These are phyloP conservation scores for Sinella curviseta DNA, from an alignment of 1,140 invertebrate species.

Conservation along the genomic window DNA sequence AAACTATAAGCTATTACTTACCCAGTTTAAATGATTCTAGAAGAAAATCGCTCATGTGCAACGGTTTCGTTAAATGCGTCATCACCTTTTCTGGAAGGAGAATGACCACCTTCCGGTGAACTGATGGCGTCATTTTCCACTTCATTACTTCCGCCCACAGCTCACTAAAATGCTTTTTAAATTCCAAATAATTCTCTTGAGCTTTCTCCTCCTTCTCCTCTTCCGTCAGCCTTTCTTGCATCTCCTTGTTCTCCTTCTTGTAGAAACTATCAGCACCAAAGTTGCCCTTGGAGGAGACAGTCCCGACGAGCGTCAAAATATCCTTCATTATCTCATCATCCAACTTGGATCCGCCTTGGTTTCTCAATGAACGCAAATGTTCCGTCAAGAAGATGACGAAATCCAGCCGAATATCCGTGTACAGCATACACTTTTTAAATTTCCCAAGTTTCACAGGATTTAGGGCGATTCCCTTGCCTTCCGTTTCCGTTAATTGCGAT, in stretches of 20 bases:
- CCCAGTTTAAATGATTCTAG: constrained; percentile 83
- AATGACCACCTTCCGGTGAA: constrained; percentile 76
- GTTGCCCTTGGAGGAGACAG: background rate
- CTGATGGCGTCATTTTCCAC: constrained; percentile 62
- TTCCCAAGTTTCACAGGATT: constrained; percentile 1
- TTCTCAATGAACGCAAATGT: background rate
- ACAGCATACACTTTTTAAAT: constrained; percentile 29
- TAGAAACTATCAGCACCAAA: constrained; percentile 6
- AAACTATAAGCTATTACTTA: constrained; percentile 55
- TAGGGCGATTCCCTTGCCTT: background rate
- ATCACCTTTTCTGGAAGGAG: constrained; percentile 80
- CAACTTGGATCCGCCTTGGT: background rate
- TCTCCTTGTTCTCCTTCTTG: constrained; percentile 15
- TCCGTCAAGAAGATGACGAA: constrained; percentile 29
- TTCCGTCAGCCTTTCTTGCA: background rate
- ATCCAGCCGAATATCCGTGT: constrained; percentile 33
- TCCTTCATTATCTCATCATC: constrained; percentile 19
- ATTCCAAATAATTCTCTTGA: constrained; percentile 30
- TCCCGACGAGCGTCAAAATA: constrained; percentile 21
- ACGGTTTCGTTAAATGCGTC: constrained; percentile 75
- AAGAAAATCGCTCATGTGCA: constrained; percentile 86
- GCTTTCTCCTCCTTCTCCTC: background rate
- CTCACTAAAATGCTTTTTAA: constrained; percentile 39
- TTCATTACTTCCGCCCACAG: constrained; percentile 61
- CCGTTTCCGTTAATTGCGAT: background rate